Conservation (phyloP, 2,113 vertebrate species). For the Pteruthius melanotis region DNA sequence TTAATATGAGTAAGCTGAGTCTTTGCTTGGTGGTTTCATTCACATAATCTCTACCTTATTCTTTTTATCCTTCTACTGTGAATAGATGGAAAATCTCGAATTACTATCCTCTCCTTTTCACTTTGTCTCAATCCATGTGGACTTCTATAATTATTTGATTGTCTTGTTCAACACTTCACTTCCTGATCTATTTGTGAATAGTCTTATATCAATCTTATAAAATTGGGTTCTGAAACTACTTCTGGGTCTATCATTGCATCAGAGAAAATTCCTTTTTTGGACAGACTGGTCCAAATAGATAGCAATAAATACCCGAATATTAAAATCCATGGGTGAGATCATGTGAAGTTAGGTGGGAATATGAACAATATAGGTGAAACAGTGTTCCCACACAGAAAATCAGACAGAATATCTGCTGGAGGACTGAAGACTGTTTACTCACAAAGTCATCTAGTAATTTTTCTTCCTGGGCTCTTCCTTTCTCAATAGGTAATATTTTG, state of each 20-base stretch:
- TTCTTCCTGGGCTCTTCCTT: not conserved
- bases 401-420: not conserved
- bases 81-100: conserved; percentile 68
- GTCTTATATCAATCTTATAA: not conserved
- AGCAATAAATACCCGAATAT: not conserved
- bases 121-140: not conserved
- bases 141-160: not conserved
- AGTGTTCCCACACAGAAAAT: not conserved
- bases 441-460: not conserved
- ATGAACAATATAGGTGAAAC: not conserved
- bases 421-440: not conserved
- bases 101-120: conserved; percentile 41
- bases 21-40: conserved; percentile 15
- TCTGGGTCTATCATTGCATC: not conserved
- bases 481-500: not conserved
- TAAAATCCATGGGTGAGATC: not conserved
- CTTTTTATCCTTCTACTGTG: conserved; percentile 55
- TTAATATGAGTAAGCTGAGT: conserved; percentile 13
- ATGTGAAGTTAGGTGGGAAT: not conserved
- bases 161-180: not conserved
- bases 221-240: not conserved
- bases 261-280: not conserved
- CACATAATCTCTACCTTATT: conserved; percentile 54
- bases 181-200: not conserved
- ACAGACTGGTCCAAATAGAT: too few relatives aligned